Base-by-base conservation (phyloP, 92 coral and sea anemone species). In the Parazoanthus atlanticus region DNA sequence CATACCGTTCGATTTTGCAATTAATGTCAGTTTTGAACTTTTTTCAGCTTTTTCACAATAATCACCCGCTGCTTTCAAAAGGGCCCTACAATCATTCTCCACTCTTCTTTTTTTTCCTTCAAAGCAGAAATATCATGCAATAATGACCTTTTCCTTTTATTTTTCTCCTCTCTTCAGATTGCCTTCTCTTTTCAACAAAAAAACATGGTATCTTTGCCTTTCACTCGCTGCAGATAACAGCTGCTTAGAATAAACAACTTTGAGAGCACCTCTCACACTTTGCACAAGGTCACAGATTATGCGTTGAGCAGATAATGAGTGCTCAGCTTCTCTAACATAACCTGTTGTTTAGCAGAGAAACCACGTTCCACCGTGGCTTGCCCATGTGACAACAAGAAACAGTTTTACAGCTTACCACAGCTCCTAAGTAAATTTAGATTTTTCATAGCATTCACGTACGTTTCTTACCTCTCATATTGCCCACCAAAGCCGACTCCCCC, bases 391-490 rank as follows among this genome's bases (percentile, higher is more conserved):
- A 54, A 41, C 74, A 66, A 74, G 89, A 40, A 41, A 70, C 65
- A 84, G 54, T 78, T 74, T 36, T 69, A n/a, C n/a, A n/a, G n/a
- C n/a, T n/a, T n/a, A n/a, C n/a, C n/a, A n/a, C n/a, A n/a, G n/a
- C n/a, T n/a, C n/a, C n/a, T n/a, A n/a, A n/a, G n/a, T 78, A 34
- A 32, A 30, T 82, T 87, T 40, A 67, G 43, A 52, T 79, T 80
- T 79, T 69, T 64, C 79, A 32, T 88, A 65, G 74, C 83, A 70
- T 76, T 49, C 52, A 36, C 4, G 38, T 36, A 43, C 76, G 84
- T 43, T 86, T 86, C 90, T 78, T 87, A 67, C 79, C 78, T 87
- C 65, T 78, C 90, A 87, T 87, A 77, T 87, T 85, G 85, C 78
- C 77, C 85, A 76, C 77, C 85, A 77, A 36, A 36, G 38, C 38